phyloP scores from a whole-genome alignment of 2,113 vertebrate genomes.

The Coreoperca whiteheadi region DNA sequence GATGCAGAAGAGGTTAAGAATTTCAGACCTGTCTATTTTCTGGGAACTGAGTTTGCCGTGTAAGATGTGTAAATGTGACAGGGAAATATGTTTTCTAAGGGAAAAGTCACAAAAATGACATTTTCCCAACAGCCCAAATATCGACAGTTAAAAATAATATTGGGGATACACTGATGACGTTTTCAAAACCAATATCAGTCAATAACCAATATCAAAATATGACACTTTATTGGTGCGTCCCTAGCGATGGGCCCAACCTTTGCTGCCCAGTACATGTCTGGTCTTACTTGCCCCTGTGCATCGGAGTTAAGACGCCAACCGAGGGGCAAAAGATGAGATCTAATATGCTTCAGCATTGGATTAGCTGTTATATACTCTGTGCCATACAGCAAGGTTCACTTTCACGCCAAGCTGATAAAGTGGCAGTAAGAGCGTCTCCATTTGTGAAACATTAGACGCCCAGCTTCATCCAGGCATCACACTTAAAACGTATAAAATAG shows the following conservation, averaged over 20 bases:
- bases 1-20: neutral
- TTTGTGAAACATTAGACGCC: slow-evolving; percentile 31
- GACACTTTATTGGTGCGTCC: neutral
- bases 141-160: neutral
- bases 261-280: neutral
- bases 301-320: neutral
- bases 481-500: slow-evolving; percentile 9
- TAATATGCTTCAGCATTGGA: neutral
- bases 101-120: neutral
- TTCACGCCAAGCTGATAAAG: slow-evolving; percentile 8
- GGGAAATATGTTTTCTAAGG: too few relatives aligned
- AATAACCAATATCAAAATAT: neutral
- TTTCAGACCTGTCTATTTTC: neutral
- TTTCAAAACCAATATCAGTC: neutral
- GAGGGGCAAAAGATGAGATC: neutral
- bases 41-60: neutral
- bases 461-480: neutral
- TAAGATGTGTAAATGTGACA: neutral
- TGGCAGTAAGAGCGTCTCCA: slow-evolving; percentile 27
- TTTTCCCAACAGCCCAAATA: neutral
- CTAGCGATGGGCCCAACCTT: neutral
- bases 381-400: neutral
- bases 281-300: neutral
- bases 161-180: neutral
- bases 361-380: neutral